These are phyloP conservation scores for Orius insidiosus DNA, from an alignment of 1,140 invertebrate species.

Conservation along the genomic window DNA sequence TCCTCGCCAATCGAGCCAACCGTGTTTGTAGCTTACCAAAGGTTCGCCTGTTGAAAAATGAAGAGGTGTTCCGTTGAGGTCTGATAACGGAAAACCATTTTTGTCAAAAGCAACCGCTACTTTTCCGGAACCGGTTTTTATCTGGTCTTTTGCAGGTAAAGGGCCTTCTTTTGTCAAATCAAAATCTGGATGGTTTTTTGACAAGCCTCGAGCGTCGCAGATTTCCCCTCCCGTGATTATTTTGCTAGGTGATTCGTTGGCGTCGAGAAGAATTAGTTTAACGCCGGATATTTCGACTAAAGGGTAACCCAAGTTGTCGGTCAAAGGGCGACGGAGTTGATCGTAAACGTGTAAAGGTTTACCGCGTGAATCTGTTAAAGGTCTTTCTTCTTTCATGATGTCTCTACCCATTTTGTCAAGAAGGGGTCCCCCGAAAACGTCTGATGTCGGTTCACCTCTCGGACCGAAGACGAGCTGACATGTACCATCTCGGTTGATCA, in stretches of 20 bases:
- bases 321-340: not conserved
- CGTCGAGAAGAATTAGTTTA: not conserved
- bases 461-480: slow-evolving; percentile 1
- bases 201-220: not conserved
- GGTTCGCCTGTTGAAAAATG: slow-evolving; percentile 2
- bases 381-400: not conserved
- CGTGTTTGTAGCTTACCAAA: not conserved
- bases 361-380: not conserved
- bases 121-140: no score
- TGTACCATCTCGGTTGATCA: slow-evolving; percentile 2
- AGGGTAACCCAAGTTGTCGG: not conserved
- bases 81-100: slow-evolving; percentile 4
- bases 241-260: not conserved
- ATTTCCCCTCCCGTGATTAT: not conserved
- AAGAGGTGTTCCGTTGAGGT: slow-evolving; percentile 1
- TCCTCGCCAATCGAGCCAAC: not conserved
- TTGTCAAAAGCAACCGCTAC: not conserved
- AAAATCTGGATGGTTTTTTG: not conserved
- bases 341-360: slow-evolving; percentile 2
- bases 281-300: slow-evolving; percentile 7
- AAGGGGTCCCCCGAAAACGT: not conserved
- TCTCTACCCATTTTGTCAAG: not conserved
- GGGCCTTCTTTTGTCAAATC: not conserved
- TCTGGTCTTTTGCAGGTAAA: no score
- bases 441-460: not conserved